These are phyloP conservation scores for Neria commutata DNA, from an alignment of 2,888 invertebrate species.

Conservation along the genomic window DNA sequence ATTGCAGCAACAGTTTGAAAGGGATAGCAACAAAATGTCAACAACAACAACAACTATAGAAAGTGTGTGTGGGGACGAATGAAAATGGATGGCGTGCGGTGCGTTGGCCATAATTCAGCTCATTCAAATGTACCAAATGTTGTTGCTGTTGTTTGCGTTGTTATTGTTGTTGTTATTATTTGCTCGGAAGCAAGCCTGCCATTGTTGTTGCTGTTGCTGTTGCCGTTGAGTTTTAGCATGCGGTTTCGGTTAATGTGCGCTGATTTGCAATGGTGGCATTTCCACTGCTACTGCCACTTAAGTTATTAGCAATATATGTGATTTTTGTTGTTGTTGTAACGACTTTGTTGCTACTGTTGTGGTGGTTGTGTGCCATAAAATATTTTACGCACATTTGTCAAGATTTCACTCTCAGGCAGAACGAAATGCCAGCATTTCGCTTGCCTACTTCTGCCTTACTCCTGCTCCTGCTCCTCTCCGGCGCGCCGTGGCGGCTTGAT, in stretches of 20 bases:
- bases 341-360: slow-evolving; percentile 4
- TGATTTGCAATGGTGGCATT: too few relatives aligned
- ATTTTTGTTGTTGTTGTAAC: slow-evolving; percentile 13
- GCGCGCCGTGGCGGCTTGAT: neutral
- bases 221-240: slow-evolving; percentile 6
- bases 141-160: slow-evolving; percentile 9
- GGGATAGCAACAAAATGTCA: neutral
- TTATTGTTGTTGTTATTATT: neutral
- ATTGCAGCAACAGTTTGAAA: slow-evolving; percentile 1
- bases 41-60: neutral
- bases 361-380: neutral
- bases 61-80: neutral
- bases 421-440: neutral
- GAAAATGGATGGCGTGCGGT: too few relatives aligned
- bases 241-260: too few relatives aligned
- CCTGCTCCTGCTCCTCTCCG: neutral
- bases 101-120: slow-evolving; percentile 23
- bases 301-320: neutral
- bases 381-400: neutral
- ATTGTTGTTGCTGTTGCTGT: slow-evolving; percentile 14
- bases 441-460: neutral
- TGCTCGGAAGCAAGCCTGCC: too few relatives aligned
- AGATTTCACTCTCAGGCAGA: neutral
- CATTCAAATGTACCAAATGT: slow-evolving; percentile 21
- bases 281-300: neutral